Base-by-base conservation (phyloP, 2,797 vertebrate species). In the Trachops cirrhosus region DNA sequence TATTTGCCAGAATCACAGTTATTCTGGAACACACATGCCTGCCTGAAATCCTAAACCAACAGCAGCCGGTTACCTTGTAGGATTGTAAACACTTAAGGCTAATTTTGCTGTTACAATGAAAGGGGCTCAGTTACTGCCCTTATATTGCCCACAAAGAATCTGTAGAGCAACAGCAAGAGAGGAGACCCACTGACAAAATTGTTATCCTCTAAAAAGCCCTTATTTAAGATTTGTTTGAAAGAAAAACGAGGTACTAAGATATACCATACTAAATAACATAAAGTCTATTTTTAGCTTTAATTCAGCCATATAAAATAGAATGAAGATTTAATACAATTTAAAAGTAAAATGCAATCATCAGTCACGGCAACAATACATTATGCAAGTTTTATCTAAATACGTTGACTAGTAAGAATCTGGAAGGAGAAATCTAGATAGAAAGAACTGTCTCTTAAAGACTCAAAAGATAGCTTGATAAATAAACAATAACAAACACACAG, bases 11-110 rank as follows among this genome's bases (percentile, higher is more conserved):
- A 96, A 82, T 44, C 22, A 5, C 7, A 3, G 87, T 83, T 96
- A 94, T 88, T 95, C 85, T 59, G 39, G 52, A 97, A 84, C 70
- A 94, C 39, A 90, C 39, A 86, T 41, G 78, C 37, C 87, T 96
- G 89, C 64, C 50, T 0, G 7, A 97, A 97, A 96, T 92, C 92
- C 91, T 97, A 94, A 48, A 80, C 95, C 52, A 14, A 70, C 48
- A 95, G 75, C 95, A 98, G 96, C 96, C 32, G 32, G 96, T 2
- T 95, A 93, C 96, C 80, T 96, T 91, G 64, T 46, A 96, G 89
- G 79, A 92, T 44, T 57, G 86, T 94, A 92, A 88, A 90, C 24
- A 64, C 94, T 87, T 86, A 39, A 86, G 78, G 96, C 93, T 97
- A 95, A 97, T 88, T 94, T 94, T 97, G 78, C 9, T 2, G 48